Evolutionary conservation across 2,113 vertebrate genomes (phyloP), one percentile per base, ranked within the genome.

Genomic region (Hemiprocne comata): DNA sequence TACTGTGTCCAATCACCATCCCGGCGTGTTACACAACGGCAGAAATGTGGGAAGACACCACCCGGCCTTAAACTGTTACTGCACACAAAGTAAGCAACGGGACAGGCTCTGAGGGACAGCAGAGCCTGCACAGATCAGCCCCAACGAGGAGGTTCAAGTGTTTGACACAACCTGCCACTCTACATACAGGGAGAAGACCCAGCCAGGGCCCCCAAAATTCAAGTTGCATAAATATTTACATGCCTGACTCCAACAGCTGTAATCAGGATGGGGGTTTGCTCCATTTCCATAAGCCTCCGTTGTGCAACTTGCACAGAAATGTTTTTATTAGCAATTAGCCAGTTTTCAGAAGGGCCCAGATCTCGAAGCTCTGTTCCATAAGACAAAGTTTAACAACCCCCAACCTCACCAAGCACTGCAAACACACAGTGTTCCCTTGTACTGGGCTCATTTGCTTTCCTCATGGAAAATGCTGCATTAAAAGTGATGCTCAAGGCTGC

Each of bases 1-100:
- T 44, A 31, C 55, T 31, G 85, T 28, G 83, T 29, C 97, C 97
- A 94, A 92, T 89, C 89, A 81, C 89, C 44, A 74, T 17, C 74
- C 42, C 61, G 26, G 48, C 13, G 16, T 31, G 14, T 97, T 97
- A 94, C 96, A 97, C 97, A 97, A 95, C 50, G 57, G 85, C 84
- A 4, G 67, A 70, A 58, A 74, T 2, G 72, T 60, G 9, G 85
- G 67, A 88, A 91, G 81, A 79, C 97, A 93, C 96, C 97, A 24
- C 93, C 67, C 28, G 97, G 96, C 31, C 90, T 75, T 28, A 17
- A 44, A 69, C 53, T 50, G 95, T 83, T 90, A 93, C 93, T 97
- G 77, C 97, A 95, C 10, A 31, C 18, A 33, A 53, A 57, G 25
- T 9, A 25, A 82, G 31, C 5, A 23, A 25, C 29, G 31, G 44